Base-by-base conservation (phyloP, 2,113 vertebrate species). In the Polyodon spathula region DNA sequence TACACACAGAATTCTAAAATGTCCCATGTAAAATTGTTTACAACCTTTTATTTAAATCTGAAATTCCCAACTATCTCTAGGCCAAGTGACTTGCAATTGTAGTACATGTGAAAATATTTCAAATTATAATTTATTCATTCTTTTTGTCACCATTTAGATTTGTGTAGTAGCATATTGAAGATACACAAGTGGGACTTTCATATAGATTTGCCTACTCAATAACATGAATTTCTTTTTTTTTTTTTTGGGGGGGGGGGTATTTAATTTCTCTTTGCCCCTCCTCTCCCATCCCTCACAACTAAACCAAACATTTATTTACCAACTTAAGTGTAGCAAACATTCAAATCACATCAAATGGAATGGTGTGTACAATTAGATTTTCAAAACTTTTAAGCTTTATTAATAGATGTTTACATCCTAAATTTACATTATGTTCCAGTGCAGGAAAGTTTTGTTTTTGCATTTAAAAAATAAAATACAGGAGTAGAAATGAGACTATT, bases 1-100 rank as follows among this genome's bases (percentile, higher is more conserved):
- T 89, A 97, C 90, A 95, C 89, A 94, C 27, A 27, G 89, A 89
- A 88, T 84, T 92, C 90, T 89, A 97, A 94, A 93, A 91, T 92
- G 92, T 90, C 88, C 90, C 90, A 92, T 92, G 85, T 92, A 91
- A 27, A 27, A 90, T 93, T 79, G 88, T 93, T 91, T 90, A 96
- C 89, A 94, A 83, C 87, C 78, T 71, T 79, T 89, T 68, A 64
- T 72, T 80, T 63, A 80, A 83, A 78, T 81, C 79, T 58, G 72
- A 74, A 79, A 78, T 78, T 80, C 83, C 70, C 78, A 75, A 73
- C 71, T 72, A 81, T 71, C 75, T 82, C 69, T 72, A 74, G 74
- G 75, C 74, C 73, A 77, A 16, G 55, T 69, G 73, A 76, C 75
- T 73, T 57, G 56, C 67, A 77, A 73, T 27, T 17, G 69, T 73